Evolutionary conservation across 2,888 invertebrate genomes (phyloP).

Genomic region (Drosophila neonasuta): DNA sequence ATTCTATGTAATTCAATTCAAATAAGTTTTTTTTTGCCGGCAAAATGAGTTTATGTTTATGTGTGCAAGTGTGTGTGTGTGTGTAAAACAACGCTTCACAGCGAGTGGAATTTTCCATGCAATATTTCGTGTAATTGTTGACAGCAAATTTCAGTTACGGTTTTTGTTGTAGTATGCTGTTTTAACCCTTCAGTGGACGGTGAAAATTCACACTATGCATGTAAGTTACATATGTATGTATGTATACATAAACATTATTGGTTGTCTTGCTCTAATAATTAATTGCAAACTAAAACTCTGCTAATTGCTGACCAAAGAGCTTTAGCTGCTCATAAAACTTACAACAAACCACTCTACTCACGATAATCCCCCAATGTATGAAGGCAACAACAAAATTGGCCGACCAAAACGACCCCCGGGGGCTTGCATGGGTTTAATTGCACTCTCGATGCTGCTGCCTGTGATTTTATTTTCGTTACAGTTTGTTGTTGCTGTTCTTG

Average conservation of each 20-base stretch:
- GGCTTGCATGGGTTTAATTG: slow-evolving; percentile 68
- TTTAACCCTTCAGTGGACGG: slow-evolving; percentile 52
- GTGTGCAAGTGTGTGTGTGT: slow-evolving; percentile 12
- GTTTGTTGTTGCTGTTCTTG: slow-evolving; percentile 13
- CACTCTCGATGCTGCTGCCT: slow-evolving; percentile 37
- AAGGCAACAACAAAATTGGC: slow-evolving; percentile 9
- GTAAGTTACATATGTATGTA: not conserved
- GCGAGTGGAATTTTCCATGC: slow-evolving; percentile 78
- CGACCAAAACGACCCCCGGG: slow-evolving; percentile 53
- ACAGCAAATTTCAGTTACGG: slow-evolving; percentile 11
- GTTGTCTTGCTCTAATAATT: slow-evolving; percentile 32
- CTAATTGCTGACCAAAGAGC: slow-evolving; percentile 38
- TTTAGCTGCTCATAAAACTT: slow-evolving; percentile 1
- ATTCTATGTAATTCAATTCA: slow-evolving; percentile 7
- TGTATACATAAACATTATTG: not conserved
- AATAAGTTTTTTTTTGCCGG: not conserved
- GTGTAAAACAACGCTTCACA: slow-evolving; percentile 10
- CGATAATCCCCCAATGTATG: not conserved
- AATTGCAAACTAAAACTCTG: not conserved
- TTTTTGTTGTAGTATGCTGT: slow-evolving; percentile 17
- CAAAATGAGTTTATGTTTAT: not conserved
- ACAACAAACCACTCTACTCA: not conserved
- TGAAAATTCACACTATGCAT: not conserved
- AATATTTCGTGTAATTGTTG: slow-evolving; percentile 62
- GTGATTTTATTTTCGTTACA: slow-evolving; percentile 16